Conservation (phyloP, 2,113 vertebrate species). For the Sardina pilchardus region DNA sequence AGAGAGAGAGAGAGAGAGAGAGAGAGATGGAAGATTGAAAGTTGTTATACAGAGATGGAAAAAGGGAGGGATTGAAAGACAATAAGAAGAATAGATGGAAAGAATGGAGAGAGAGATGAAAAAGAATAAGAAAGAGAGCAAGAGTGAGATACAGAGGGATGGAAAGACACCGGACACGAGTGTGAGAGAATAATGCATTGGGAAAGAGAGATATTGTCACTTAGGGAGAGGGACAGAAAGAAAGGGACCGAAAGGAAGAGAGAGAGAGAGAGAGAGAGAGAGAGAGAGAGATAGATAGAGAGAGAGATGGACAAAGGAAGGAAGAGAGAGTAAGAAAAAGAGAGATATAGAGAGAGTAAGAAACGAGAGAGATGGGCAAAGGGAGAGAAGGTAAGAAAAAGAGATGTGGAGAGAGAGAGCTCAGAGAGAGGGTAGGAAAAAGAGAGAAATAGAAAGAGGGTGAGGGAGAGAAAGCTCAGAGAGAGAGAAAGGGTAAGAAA, state of each 20-base stretch:
- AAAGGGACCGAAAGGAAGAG: too few relatives aligned
- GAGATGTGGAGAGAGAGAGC: background rate
- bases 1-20: conserved; percentile 31
- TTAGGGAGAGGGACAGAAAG: background rate
- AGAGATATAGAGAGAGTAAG: too few relatives aligned
- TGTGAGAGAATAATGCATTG: too few relatives aligned
- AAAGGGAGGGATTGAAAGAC: background rate
- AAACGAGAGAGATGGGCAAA: too few relatives aligned
- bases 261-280: too few relatives aligned
- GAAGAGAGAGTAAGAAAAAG: too few relatives aligned
- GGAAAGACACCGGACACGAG: too few relatives aligned
- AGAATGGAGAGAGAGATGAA: background rate
- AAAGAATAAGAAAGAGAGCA: background rate
- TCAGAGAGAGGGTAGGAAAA: background rate
- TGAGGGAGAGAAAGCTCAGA: background rate
- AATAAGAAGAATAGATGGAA: too few relatives aligned
- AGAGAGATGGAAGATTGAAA: background rate
- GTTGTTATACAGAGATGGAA: background rate
- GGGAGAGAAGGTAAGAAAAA: too few relatives aligned
- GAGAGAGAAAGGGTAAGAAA: background rate
- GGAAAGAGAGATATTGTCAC: too few relatives aligned
- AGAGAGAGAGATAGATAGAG: too few relatives aligned
- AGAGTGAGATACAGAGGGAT: too few relatives aligned
- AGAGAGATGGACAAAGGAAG: background rate
- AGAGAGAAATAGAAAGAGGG: background rate